Evolutionary conservation across 2,113 vertebrate species (phyloP).

Genomic region (Sialia sialis): DNA sequence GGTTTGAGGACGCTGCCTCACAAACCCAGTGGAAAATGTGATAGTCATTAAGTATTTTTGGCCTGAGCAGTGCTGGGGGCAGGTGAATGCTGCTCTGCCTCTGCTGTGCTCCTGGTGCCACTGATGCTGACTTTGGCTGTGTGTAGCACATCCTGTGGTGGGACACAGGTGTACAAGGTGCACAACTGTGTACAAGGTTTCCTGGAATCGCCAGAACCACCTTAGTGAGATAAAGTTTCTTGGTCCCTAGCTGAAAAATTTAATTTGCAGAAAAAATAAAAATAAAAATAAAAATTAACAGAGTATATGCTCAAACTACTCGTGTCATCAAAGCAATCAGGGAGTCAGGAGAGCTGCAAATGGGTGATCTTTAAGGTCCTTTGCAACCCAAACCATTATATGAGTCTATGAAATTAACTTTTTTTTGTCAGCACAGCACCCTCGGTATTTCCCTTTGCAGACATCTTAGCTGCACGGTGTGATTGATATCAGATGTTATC

Average conservation of each 20-base stretch:
- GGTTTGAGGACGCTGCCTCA: accelerated
- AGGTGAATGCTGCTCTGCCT: not conserved
- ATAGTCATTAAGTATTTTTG: not conserved
- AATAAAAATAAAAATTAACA: not conserved
- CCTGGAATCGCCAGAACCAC: not conserved
- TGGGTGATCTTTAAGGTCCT: not conserved
- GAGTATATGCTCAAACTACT: not conserved
- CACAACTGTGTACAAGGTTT: not conserved
- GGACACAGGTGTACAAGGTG: not conserved
- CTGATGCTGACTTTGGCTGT: not conserved
- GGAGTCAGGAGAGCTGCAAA: not conserved
- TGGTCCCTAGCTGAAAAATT: not conserved
- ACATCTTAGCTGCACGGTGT: not conserved
- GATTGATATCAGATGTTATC: not conserved
- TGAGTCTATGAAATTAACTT: not conserved
- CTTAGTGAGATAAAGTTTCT: not conserved
- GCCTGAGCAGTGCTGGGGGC: not conserved
- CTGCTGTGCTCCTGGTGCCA: accelerated
- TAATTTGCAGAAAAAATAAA: accelerated
- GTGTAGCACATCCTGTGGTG: not conserved
- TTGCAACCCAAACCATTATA: not conserved
- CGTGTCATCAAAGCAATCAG: not conserved
- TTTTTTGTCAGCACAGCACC: not conserved
- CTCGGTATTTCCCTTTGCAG: not conserved
- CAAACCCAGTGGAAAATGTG: not conserved